Evolutionary conservation across 2,113 vertebrate genomes (phyloP).

Genomic region (Martes martes): DNA sequence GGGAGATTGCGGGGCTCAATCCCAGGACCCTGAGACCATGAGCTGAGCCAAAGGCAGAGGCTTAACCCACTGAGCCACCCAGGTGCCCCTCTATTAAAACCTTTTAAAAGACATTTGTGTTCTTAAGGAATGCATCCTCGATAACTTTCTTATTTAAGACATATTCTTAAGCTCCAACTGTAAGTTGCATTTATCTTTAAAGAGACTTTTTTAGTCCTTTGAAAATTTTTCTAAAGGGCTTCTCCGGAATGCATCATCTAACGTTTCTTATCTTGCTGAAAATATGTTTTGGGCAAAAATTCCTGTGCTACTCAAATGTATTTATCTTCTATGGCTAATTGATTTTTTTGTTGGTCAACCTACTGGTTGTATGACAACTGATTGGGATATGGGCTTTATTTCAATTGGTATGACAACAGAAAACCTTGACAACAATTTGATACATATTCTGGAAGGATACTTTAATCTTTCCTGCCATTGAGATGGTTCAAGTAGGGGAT

Average conservation of each 20-base stretch:
- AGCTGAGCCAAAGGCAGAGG: no score
- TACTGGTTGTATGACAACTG: background rate
- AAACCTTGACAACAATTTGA: background rate
- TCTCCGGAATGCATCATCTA: background rate
- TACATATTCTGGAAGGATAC: background rate
- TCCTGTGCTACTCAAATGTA: background rate
- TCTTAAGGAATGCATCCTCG: background rate
- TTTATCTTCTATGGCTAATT: background rate
- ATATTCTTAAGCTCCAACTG: background rate
- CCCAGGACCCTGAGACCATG: no score
- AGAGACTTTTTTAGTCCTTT: background rate
- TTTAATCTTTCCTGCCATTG: background rate
- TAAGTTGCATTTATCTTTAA: constrained; percentile 50
- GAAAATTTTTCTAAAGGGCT: constrained; percentile 17
- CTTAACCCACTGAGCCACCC: no score
- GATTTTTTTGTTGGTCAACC: background rate
- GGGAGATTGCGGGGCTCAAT: no score
- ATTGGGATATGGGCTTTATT: background rate
- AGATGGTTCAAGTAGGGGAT: background rate
- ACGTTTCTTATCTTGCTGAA: background rate
- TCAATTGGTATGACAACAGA: background rate
- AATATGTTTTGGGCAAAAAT: background rate
- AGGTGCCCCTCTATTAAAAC: background rate
- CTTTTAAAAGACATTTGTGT: background rate
- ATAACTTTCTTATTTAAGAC: constrained; percentile 49